Evolutionary conservation across 1,140 invertebrate species (phyloP).

Genomic region (Elymnias hypermnestra): DNA sequence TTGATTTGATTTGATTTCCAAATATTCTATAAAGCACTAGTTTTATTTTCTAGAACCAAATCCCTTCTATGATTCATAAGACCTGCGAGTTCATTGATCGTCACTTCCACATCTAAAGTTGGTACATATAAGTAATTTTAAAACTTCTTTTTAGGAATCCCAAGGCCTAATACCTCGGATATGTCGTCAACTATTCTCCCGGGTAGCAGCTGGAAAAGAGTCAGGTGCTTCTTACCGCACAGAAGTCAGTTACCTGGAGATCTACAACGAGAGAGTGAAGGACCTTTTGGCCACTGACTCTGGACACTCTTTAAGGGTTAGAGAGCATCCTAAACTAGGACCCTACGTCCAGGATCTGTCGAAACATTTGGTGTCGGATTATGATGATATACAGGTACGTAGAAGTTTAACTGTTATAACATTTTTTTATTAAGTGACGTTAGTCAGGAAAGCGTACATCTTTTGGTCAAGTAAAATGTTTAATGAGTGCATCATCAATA

Average conservation of each 20-base stretch:
- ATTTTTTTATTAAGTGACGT: not conserved
- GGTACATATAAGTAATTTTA: not conserved
- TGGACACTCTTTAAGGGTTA: slow-evolving; percentile 86
- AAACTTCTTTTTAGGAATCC: slow-evolving; percentile 77
- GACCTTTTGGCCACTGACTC: slow-evolving; percentile 85
- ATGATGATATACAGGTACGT: slow-evolving; percentile 87
- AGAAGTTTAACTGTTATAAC: not conserved
- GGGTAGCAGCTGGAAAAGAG: slow-evolving; percentile 86
- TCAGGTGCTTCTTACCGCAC: slow-evolving; percentile 89
- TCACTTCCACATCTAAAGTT: no score
- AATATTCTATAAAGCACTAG: no score
- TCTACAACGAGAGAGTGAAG: slow-evolving; percentile 94
- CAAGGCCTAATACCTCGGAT: slow-evolving; percentile 92
- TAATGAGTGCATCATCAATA: no score
- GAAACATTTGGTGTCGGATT: slow-evolving; percentile 90
- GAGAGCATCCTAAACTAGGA: slow-evolving; percentile 94
- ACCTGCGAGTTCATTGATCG: no score
- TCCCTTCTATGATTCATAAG: no score
- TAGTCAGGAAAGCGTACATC: no score
- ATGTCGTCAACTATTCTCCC: slow-evolving; percentile 85
- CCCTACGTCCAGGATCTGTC: slow-evolving; percentile 96
- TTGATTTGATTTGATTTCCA: no score
- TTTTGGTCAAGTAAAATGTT: no score
- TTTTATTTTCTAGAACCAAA: no score
- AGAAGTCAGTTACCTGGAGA: slow-evolving; percentile 92